These are phyloP conservation scores for Aspiorhynchus laticeps DNA, from an alignment of 2,113 vertebrate genomes.

Conservation along the genomic window DNA sequence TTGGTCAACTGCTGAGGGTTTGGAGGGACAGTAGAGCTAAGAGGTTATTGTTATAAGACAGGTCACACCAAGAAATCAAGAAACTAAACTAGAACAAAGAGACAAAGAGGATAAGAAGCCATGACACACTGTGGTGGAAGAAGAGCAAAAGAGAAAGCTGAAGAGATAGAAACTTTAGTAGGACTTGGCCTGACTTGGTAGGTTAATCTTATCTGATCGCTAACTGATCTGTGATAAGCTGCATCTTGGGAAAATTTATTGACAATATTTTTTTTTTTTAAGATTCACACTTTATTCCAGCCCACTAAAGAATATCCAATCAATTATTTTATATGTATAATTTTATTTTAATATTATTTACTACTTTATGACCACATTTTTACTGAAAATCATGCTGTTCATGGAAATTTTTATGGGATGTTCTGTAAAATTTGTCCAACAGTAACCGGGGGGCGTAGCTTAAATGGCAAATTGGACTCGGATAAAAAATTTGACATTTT, in stretches of 20 bases:
- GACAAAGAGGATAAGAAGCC: conserved; percentile 79
- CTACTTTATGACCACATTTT: background rate
- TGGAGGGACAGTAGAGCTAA: conserved; percentile 98
- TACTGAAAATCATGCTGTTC: background rate
- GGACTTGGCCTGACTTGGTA: conserved; percentile 82
- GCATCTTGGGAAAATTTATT: no score
- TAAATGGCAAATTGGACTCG: no score
- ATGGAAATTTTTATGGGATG: background rate
- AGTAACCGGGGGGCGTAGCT: background rate
- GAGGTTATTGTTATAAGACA: conserved; percentile 93
- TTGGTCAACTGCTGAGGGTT: conserved; percentile 99
- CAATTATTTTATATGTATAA: background rate
- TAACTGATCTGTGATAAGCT: background rate
- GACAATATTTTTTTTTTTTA: background rate
- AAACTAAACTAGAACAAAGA: conserved; percentile 75
- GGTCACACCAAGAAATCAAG: conserved; percentile 85
- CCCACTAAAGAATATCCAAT: background rate
- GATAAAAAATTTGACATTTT: no score
- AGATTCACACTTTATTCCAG: background rate
- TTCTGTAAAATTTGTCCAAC: background rate
- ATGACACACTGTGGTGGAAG: conserved; percentile 81
- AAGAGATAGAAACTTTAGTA: conserved; percentile 63
- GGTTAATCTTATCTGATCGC: conserved; percentile 1
- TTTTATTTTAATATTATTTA: background rate
- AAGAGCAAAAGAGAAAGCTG: conserved; percentile 54